phyloP scores from a whole-genome alignment of 2,797 vertebrate species.

The Intellagama lesueurii region DNA sequence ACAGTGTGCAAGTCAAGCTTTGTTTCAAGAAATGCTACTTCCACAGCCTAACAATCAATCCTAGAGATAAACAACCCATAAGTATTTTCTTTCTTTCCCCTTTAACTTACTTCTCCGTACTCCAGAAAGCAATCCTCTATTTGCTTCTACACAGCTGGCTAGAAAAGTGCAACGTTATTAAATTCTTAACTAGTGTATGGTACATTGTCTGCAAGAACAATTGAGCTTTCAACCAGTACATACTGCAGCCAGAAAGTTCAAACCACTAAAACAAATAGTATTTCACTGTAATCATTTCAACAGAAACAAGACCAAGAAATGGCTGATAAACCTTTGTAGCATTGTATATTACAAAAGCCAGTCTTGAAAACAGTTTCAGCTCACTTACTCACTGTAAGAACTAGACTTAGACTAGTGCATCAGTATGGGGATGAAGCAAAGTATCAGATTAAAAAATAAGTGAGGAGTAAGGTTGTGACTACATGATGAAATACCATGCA shows the following conservation, averaged over 20 bases:
- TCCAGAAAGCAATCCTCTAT: conserved; percentile 5
- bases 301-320: conserved; percentile 13
- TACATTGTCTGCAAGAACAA: conserved; percentile 34
- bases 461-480: too few species aligned
- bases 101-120: neutral
- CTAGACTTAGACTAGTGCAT: neutral
- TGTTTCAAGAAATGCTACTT: conserved; percentile 11
- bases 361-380: neutral
- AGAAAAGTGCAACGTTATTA: conserved; percentile 63
- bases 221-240: conserved; percentile 39
- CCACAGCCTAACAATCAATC: conserved; percentile 30
- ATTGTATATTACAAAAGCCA: neutral
- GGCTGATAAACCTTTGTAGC: neutral
- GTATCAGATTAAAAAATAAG: too few species aligned
- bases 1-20: neutral
- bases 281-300: conserved; percentile 45
- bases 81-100: conserved; percentile 45
- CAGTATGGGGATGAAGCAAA: too few species aligned
- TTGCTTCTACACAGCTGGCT: conserved; percentile 47
- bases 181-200: conserved; percentile 52
- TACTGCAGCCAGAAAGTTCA: conserved; percentile 40
- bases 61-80: conserved; percentile 27
- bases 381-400: neutral
- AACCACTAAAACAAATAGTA: conserved; percentile 48
- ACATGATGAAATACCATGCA: too few species aligned